Conservation (phyloP, 2,888 invertebrate genomes). For the Catocala sponsa region DNA sequence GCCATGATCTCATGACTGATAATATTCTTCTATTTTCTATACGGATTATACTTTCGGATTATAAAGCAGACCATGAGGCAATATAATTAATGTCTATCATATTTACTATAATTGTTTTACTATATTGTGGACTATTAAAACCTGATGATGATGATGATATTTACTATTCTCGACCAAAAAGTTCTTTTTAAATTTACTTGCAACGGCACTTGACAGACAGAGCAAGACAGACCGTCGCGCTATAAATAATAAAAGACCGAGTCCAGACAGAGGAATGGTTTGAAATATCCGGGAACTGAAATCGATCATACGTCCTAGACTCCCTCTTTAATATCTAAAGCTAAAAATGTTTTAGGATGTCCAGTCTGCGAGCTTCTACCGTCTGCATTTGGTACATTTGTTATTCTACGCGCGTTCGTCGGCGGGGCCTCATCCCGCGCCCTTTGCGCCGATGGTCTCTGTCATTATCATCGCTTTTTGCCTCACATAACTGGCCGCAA, state of each 20-base stretch:
- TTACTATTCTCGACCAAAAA: slow-evolving; percentile 10
- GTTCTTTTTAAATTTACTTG: slow-evolving; percentile 19
- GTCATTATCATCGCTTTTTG: slow-evolving; percentile 87
- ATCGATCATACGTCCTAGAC: slow-evolving; percentile 19
- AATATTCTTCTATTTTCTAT: slow-evolving; percentile 17
- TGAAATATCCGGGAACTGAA: slow-evolving; percentile 20
- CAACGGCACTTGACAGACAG: slow-evolving; percentile 3
- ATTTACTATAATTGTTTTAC: no score
- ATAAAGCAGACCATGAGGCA: slow-evolving; percentile 16
- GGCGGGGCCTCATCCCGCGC: slow-evolving; percentile 74
- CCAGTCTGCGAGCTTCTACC: slow-evolving; percentile 56
- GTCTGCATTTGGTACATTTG: slow-evolving; percentile 62
- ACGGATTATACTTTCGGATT: background rate
- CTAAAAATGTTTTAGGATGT: slow-evolving; percentile 29
- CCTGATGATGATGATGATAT: no score
- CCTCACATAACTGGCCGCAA: slow-evolving; percentile 79
- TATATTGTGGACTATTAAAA: no score
- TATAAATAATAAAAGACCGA: slow-evolving; percentile 25
- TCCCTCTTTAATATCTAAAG: slow-evolving; percentile 19
- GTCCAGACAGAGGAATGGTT: slow-evolving; percentile 16
- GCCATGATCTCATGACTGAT: slow-evolving; percentile 10
- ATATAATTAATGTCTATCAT: slow-evolving; percentile 1
- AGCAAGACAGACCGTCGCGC: slow-evolving; percentile 9
- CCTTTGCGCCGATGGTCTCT: slow-evolving; percentile 81
- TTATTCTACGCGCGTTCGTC: slow-evolving; percentile 78